phyloP scores from a whole-genome alignment of 2,113 vertebrate genomes.

The Varanus komodoensis region DNA sequence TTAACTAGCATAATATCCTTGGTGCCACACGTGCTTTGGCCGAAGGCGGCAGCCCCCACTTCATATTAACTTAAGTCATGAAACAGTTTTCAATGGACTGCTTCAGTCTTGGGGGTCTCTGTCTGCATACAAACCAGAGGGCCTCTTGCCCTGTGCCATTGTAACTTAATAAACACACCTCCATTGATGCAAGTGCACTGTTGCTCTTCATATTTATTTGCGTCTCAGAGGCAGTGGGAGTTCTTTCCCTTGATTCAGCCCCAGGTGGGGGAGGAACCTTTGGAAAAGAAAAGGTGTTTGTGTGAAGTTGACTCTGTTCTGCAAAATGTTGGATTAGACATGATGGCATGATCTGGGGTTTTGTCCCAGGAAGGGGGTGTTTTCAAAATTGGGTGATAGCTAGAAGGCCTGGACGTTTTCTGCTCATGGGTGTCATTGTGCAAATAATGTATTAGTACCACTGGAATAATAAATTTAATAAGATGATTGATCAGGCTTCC shows the following conservation, averaged over 20 bases:
- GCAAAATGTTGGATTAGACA: slow-evolving; percentile 18
- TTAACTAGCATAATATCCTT: slow-evolving; percentile 43
- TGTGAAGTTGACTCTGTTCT: slow-evolving; percentile 3
- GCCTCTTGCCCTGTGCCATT: slow-evolving; percentile 55
- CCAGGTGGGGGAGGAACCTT: background rate
- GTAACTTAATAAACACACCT: slow-evolving; percentile 49
- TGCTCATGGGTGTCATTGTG: slow-evolving; percentile 64
- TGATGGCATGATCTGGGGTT: background rate
- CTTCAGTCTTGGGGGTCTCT: slow-evolving; percentile 56
- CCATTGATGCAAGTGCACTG: slow-evolving; percentile 50
- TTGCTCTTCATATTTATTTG: slow-evolving; percentile 77
- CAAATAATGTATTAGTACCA: slow-evolving; percentile 76
- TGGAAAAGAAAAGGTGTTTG: background rate
- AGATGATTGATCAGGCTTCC: slow-evolving; percentile 54
- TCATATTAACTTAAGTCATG: slow-evolving; percentile 46
- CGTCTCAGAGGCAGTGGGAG: background rate
- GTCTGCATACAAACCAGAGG: slow-evolving; percentile 61
- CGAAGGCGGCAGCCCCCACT: slow-evolving; percentile 28
- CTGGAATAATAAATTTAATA: slow-evolving; percentile 79
- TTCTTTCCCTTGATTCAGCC: background rate
- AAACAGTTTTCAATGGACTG: slow-evolving; percentile 53
- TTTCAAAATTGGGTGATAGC: slow-evolving; percentile 33
- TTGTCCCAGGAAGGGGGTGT: background rate
- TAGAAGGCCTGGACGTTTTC: slow-evolving; percentile 35
- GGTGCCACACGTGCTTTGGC: background rate